Percentiles rank a stretch among this genome's conserved stretches.
Evolutionary conservation across 23 tunicate species (phyloP).

Genomic region (Diplosoma virens): DNA sequence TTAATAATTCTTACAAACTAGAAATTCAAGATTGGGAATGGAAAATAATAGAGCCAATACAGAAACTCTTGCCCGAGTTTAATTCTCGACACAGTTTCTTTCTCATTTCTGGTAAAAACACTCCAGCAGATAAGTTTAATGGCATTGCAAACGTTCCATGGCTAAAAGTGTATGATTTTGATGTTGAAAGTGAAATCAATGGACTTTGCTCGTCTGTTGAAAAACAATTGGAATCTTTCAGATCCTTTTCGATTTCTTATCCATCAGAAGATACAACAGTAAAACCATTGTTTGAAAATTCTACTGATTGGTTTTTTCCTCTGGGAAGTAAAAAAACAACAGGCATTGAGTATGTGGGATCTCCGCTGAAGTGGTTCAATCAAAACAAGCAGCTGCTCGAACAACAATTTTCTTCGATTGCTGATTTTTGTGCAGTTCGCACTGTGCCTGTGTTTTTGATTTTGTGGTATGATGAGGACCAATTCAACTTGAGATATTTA

Average conservation of each 20-base stretch:
- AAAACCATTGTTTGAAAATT: background rate
- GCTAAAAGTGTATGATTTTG: constrained; percentile 70
- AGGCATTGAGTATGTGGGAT: background rate
- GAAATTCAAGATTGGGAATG: background rate
- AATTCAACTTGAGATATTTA: constrained; percentile 2
- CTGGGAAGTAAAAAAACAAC: background rate
- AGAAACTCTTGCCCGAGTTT: background rate
- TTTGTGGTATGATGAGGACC: constrained; percentile 20
- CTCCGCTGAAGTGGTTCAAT: constrained; percentile 11
- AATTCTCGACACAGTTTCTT: background rate
- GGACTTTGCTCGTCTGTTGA: constrained; percentile 22
- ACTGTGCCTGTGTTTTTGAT: constrained; percentile 22
- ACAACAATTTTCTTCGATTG: constrained; percentile 6
- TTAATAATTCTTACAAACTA: background rate
- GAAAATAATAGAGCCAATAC: background rate
- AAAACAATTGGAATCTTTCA: background rate
- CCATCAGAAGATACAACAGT: background rate
- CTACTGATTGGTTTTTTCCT: constrained; percentile 40
- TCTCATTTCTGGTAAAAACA: constrained; percentile 12
- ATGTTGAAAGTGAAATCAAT: constrained; percentile 24
- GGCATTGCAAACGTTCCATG: constrained; percentile 52
- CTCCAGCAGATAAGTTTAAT: background rate
- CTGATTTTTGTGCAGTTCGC: constrained; percentile 2
- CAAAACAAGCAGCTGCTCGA: background rate
- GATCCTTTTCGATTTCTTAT: constrained; percentile 6